Evolutionary conservation across 2,113 vertebrate genomes (phyloP).

Genomic region (Takifugu bimaculatus): DNA sequence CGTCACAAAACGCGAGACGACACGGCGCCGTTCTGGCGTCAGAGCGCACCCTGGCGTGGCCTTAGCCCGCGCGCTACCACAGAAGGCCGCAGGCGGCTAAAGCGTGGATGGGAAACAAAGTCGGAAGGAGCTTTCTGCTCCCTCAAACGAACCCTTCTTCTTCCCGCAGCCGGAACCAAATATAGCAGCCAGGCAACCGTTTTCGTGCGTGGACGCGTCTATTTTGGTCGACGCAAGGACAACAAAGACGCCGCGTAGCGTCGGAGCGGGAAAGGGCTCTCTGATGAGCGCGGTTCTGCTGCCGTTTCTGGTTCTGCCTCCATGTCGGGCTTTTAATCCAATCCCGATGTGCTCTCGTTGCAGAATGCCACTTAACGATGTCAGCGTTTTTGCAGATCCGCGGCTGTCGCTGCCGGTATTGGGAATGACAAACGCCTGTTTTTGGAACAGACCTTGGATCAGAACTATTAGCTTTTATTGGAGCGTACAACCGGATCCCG

Average conservation of each 20-base stretch:
- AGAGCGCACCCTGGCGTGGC: conserved; percentile 31
- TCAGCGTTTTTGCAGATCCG: conserved; percentile 43
- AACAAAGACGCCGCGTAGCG: conserved; percentile 43
- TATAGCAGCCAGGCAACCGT: conserved; percentile 58
- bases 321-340: conserved; percentile 70
- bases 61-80: conserved; percentile 49
- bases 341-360: conserved; percentile 64
- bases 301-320: conserved; percentile 65
- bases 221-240: conserved; percentile 39
- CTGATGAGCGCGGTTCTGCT: conserved; percentile 41
- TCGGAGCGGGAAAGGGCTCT: conserved; percentile 32
- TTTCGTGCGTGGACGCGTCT: conserved; percentile 31
- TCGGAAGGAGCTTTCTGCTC: conserved; percentile 29
- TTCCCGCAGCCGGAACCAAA: conserved; percentile 48
- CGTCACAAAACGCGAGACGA: conserved; percentile 50
- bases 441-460: conserved; percentile 44
- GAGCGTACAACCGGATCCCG: conserved; percentile 21
- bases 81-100: conserved; percentile 27
- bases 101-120: conserved; percentile 11
- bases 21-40: conserved; percentile 47
- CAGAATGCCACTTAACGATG: conserved; percentile 57
- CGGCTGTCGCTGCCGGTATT: conserved; percentile 24
- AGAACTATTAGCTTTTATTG: conserved; percentile 44
- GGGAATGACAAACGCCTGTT: conserved; percentile 54
- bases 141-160: conserved; percentile 46